A percentile compares a stretch with the other conserved stretches of the same genome.
These are phyloP conservation scores for Crematogaster levior DNA, from an alignment of 2,888 invertebrate species.

Conservation along the genomic window DNA sequence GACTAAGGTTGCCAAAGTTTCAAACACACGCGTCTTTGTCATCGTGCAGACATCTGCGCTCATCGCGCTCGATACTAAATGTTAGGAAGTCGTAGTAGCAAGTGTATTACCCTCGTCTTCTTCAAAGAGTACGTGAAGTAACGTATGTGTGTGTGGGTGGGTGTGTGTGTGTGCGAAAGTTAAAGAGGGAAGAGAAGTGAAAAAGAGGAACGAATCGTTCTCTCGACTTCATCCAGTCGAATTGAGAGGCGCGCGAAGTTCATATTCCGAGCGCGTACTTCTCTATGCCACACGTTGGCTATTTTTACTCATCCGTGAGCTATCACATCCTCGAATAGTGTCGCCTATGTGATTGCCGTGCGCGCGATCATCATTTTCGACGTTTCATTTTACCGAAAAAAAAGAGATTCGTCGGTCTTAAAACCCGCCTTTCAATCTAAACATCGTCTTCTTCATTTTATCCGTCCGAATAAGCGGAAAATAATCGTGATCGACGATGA, in stretches of 20 bases:
- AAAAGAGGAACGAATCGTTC: background rate
- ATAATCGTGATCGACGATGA: slow-evolving; percentile 20
- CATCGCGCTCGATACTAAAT: slow-evolving; percentile 7
- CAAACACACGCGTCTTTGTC: slow-evolving; percentile 45
- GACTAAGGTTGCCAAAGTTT: slow-evolving; percentile 72
- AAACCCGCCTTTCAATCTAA: no score
- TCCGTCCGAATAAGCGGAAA: background rate
- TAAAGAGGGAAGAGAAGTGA: background rate
- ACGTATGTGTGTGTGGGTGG: no score
- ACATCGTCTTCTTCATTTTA: background rate
- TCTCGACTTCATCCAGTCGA: background rate
- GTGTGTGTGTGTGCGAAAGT: background rate
- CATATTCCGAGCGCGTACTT: background rate
- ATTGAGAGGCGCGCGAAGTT: background rate
- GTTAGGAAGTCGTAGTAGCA: background rate
- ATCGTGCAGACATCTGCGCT: slow-evolving; percentile 13
- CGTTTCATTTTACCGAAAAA: background rate
- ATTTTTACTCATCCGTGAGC: slow-evolving; percentile 33
- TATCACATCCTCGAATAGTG: slow-evolving; percentile 33
- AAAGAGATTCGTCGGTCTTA: background rate
- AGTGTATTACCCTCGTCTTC: background rate
- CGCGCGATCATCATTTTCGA: slow-evolving; percentile 23
- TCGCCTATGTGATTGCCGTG: slow-evolving; percentile 9
- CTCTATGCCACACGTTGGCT: slow-evolving; percentile 12
- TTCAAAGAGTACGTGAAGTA: background rate